A percentile compares a stretch with the other conserved stretches of the same genome.
Conservation (phyloP, 2,113 vertebrate species). For the Vulpes vulpes region DNA sequence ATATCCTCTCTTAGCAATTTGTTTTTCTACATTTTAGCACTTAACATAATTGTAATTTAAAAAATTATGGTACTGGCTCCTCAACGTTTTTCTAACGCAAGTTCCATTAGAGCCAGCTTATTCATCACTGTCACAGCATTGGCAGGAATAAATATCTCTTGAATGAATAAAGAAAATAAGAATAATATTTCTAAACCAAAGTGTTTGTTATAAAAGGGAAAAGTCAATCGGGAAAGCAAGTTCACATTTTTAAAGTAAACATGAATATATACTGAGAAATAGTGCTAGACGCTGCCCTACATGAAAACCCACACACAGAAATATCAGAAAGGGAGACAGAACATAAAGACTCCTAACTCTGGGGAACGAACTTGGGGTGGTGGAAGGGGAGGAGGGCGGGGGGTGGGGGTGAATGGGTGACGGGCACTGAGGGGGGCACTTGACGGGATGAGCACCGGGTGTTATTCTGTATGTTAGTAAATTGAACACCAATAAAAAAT, state of each 20-base stretch:
- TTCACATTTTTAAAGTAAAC: background rate
- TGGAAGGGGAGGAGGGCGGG: no score
- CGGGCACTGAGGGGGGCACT: no score
- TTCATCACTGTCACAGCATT: background rate
- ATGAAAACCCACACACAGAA: background rate
- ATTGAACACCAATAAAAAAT: no score
- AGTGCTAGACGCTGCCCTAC: background rate
- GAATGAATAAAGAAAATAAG: slow-evolving; percentile 19
- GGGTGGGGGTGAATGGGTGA: no score
- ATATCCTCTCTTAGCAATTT: background rate
- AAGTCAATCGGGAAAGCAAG: background rate
- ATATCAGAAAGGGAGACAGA: no score
- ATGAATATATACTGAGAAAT: background rate
- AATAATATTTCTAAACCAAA: background rate
- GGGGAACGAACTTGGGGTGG: no score
- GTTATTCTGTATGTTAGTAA: no score
- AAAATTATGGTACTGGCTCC: background rate
- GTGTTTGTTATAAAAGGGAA: background rate
- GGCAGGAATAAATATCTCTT: slow-evolving; percentile 15
- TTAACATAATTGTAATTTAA: background rate
- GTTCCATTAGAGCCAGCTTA: background rate
- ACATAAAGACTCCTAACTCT: no score
- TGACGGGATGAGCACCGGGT: no score
- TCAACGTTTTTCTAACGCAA: background rate
- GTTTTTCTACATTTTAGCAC: background rate